Conservation (phyloP, 1,140 invertebrate species). For the Rhizoglyphus robini region DNA sequence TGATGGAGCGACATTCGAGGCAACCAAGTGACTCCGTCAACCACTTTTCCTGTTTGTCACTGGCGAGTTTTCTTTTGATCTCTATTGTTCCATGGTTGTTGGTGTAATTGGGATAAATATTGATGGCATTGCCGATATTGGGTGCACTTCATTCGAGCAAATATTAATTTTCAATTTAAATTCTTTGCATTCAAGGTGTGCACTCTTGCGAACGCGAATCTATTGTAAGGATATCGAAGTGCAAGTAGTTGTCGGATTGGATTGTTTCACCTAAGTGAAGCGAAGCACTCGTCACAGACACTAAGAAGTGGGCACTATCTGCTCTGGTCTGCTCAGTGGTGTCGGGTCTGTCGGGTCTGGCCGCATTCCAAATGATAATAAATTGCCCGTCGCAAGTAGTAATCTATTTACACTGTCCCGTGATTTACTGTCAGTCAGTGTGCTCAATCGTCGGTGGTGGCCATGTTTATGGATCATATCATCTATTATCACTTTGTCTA, state of each 20-base stretch:
- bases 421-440: slow-evolving; percentile 12
- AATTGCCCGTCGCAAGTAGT: neutral
- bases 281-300: too few species aligned
- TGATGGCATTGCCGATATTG: too few species aligned
- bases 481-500: slow-evolving; percentile 10
- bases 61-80: too few species aligned
- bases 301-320: too few species aligned
- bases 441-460: neutral
- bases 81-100: too few species aligned
- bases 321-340: too few species aligned
- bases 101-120: too few species aligned
- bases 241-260: neutral
- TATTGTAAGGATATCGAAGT: neutral
- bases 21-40: too few species aligned
- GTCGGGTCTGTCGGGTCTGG: too few species aligned
- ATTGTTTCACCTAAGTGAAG: too few species aligned
- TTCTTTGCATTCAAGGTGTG: slow-evolving; percentile 15
- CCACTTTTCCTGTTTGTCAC: neutral
- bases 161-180: slow-evolving; percentile 19
- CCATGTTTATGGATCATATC: slow-evolving; percentile 14
- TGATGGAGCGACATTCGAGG: too few species aligned
- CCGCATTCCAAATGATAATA: slow-evolving; percentile 12
- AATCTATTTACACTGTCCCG: neutral
- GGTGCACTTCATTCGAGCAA: too few species aligned
- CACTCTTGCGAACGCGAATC: neutral